phyloP scores from a whole-genome alignment of 2,797 vertebrate species.

The Gymnocypris eckloni region DNA sequence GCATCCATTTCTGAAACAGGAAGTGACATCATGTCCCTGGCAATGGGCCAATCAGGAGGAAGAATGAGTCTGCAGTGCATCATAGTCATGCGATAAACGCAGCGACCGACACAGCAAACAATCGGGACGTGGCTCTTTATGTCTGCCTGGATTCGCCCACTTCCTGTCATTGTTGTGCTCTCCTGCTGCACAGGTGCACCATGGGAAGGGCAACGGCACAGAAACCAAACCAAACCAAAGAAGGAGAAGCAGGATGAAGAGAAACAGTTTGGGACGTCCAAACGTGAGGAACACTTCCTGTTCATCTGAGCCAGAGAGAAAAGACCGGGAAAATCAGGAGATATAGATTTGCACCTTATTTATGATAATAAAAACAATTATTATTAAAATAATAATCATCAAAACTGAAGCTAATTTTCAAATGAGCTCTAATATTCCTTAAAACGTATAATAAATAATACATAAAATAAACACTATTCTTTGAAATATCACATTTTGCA shows the following conservation, averaged over 20 bases:
- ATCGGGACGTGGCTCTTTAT: not conserved
- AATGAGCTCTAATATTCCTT: not conserved
- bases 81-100: not conserved
- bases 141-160: conserved; percentile 54
- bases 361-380: not conserved
- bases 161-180: conserved; percentile 78
- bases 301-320: not conserved
- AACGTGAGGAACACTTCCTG: not conserved
- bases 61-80: conserved; percentile 40
- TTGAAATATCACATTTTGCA: not conserved
- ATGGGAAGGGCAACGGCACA: conserved; percentile 36
- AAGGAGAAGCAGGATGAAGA: conserved; percentile 14
- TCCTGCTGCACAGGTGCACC: conserved; percentile 68
- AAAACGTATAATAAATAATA: not conserved
- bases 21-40: conserved; percentile 52
- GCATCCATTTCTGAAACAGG: conserved; percentile 32
- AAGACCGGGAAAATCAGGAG: not conserved
- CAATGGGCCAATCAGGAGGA: not conserved
- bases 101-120: not conserved
- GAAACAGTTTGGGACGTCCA: not conserved
- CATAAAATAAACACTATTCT: not conserved
- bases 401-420: not conserved
- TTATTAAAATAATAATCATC: not conserved
- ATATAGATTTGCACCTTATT: not conserved
- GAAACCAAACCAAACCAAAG: conserved; percentile 15